Percentiles rank a stretch among this genome's conserved stretches.
Evolutionary conservation across 2,888 invertebrate genomes (phyloP).

Genomic region (Hipparchia sbordonii): DNA sequence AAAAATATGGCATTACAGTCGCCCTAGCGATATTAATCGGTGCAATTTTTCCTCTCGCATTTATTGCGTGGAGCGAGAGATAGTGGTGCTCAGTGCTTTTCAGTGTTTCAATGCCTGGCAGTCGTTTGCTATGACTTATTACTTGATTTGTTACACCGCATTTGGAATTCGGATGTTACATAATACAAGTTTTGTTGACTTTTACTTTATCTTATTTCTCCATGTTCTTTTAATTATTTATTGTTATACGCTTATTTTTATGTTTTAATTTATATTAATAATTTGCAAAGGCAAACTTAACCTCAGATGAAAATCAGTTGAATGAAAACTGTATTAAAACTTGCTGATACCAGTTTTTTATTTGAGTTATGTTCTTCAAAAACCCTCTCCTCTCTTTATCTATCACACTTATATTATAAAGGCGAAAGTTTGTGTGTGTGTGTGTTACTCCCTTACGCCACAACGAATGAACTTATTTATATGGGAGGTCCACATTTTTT

Average conservation of each 20-base stretch:
- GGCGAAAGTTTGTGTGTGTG: no score
- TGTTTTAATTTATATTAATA: no score
- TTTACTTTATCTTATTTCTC: background rate
- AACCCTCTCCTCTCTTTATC: no score
- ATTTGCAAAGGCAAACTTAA: no score
- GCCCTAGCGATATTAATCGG: slow-evolving; percentile 54
- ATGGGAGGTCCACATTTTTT: no score
- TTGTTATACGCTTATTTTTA: background rate
- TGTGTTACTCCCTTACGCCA: no score
- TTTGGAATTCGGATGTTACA: background rate
- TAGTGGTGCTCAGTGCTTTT: slow-evolving; percentile 37
- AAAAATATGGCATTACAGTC: slow-evolving; percentile 60
- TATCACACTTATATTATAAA: no score
- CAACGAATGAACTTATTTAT: no score
- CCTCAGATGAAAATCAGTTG: no score
- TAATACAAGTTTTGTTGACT: background rate
- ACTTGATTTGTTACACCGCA: slow-evolving; percentile 21
- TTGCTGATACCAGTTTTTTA: no score
- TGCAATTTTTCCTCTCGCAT: slow-evolving; percentile 55
- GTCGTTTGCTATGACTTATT: slow-evolving; percentile 24
- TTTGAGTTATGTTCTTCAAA: no score
- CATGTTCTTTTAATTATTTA: background rate
- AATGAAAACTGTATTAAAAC: no score
- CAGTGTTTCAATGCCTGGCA: slow-evolving; percentile 19
- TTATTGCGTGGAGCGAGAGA: slow-evolving; percentile 56